Evolutionary conservation across 2,113 vertebrate species (phyloP), one percentile per base, ranked within the genome.

Genomic region (Ictidomys tridecemlineatus): DNA sequence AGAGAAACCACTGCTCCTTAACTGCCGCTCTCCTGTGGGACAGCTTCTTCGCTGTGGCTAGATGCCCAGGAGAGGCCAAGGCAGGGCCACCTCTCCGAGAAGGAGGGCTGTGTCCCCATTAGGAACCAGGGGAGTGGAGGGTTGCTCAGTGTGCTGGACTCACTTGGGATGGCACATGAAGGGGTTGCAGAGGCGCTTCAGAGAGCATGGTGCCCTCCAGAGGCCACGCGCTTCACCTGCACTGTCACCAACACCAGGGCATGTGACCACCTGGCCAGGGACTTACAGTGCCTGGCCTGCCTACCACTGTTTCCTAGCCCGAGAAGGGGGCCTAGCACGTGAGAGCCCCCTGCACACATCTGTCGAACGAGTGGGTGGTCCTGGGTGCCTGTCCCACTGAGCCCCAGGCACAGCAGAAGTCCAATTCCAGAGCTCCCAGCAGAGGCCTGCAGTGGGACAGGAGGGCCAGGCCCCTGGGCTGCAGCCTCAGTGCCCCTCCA

Each of bases 201-300:
- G 58, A 17, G 45, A 45, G 58, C 1, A 8, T 0, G 8, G 7
- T 0, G 37, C 8, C 74, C 14, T 18, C 5, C 3, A 14, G 14
- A 39, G 8, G 26, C 5, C 76, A 9, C 11, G 4, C 13, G 26
- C 42, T 16, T 28, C 0, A 14, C 42, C 8, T 4, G 56, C 39
- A 6, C 0, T 18, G 11, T 30, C 34, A 6, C 42, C 8, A 10
- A 14, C 8, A 17, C 58, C 12, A 2, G 8, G 12, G n/a, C 18
- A 12, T 0, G 0, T 7, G 30, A 7, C 13, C 6, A 13, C 14
- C 22, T 4, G 24, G 63, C 53, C 37, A 58, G 73, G 79, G 69
- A 22, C 4, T 18, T 0, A 22, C n/a, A 30, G 4, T 4, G 32
- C n/a, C 24, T 0, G 2, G 39, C 39, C 0, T 4, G 37, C 58